These are phyloP conservation scores for Tethea ocularis DNA, from an alignment of 2,888 invertebrate genomes.

Conservation along the genomic window DNA sequence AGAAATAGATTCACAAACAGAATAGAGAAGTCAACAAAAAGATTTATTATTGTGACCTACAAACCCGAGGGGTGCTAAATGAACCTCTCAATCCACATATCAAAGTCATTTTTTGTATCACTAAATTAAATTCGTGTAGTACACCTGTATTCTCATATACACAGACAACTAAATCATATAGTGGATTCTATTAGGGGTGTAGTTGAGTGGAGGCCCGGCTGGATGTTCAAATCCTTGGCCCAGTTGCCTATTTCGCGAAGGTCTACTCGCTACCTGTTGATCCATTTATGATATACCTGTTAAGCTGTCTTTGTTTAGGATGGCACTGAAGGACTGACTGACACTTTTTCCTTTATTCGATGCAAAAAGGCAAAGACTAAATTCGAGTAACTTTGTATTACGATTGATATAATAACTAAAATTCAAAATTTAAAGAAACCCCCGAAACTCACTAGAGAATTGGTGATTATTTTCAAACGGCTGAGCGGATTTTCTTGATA, in stretches of 20 bases:
- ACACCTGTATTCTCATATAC: neutral
- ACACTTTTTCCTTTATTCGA: neutral
- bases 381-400: neutral
- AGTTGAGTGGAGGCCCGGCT: conserved; percentile 5
- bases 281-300: conserved; percentile 49
- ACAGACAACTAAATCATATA: neutral
- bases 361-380: neutral
- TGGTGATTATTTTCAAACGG: too few relatives aligned
- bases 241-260: conserved; percentile 51
- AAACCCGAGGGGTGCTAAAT: neutral
- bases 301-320: conserved; percentile 26
- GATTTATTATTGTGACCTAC: conserved; percentile 1
- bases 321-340: conserved; percentile 25
- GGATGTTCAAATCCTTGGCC: conserved; percentile 52
- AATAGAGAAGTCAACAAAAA: neutral
- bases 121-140: neutral
- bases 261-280: conserved; percentile 54
- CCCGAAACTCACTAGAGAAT: too few relatives aligned
- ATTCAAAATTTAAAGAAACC: too few relatives aligned
- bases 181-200: conserved; percentile 12
- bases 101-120: neutral
- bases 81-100: neutral
- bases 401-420: too few relatives aligned
- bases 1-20: neutral
- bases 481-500: too few relatives aligned